Base-by-base conservation (phyloP, 2,888 invertebrate genomes). In the Scotopteryx bipunctaria region DNA sequence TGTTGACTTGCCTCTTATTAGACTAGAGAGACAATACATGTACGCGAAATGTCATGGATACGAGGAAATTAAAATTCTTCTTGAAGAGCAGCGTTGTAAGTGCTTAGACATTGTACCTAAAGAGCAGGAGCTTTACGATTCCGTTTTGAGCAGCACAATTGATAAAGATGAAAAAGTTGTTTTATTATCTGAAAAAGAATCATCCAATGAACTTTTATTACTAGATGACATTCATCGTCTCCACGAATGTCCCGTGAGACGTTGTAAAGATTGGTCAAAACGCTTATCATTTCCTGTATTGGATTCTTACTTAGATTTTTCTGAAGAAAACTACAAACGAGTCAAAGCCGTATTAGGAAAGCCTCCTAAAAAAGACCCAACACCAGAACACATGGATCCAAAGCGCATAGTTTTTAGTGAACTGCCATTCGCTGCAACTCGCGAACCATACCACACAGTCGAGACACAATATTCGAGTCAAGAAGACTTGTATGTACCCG, bases 1-100 rank as follows among this genome's bases (percentile, higher is more conserved):
- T 45, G 80, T 80, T 15, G 85, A 84, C 46, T 71, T 89, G 27
- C 84, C 85, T 1, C 63, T 64, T 43, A 62, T 88, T 17, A 69
- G 78, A 64, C 51, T 88, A 19, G 71, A 82, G 40, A 77, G 83
- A 57, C 71, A 87, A 52, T 85, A 74, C 55, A 45, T 84, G 40
- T 90, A 88, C 59, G 89, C 89, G 0, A 86, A 83, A 66, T 90
- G 90, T 58, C 77, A 84, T 42, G 77, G 73, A 54, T 83, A 69
- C 61, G 79, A 88, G 57, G 74, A 81, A 33, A 77, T 89, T 2
- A 84, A 81, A 65, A 68, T 64, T 2, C 64, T 78, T 54, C 63
- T 89, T 27, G 73, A 85, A 55, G 67, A 74, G n/a, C 67, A 75
- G 43, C 64, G 65, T n/a, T 87, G 86, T 57, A 79, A 75, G 70